Base-by-base conservation (phyloP, 2,797 vertebrate species). In the Sebastes melanostomus region DNA sequence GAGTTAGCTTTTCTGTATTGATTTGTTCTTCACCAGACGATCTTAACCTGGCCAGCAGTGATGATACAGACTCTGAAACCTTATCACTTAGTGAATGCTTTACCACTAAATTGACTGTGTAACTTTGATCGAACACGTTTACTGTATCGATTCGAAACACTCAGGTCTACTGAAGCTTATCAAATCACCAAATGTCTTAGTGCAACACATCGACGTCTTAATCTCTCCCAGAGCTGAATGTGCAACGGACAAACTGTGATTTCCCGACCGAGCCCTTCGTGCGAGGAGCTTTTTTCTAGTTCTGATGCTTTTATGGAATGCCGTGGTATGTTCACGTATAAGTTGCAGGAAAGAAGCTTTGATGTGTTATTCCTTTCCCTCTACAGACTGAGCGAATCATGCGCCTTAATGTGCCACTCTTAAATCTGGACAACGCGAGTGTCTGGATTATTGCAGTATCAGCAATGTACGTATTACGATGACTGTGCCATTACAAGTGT, bases 151-250 rank as follows among this genome's bases (percentile, higher is more conserved):
- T 86, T 92, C 87, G 61, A 91, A 91, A 91, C 90, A 90, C 94
- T 95, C 94, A 93, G 94, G 95, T 95, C 88, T 88, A 87, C 79
- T 77, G 79, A 92, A 91, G 87, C 87, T 92, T 92, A 94, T 90
- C 84, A 77, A 87, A 89, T 92, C 92, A 94, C 92, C 86, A 86
- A 91, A 95, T 94, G 95, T 96, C 96, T 96, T 96, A 96, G 90
- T 72, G 81, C 85, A 83, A 86, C 83, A 30, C 84, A 65, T 86
- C 66, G 73, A 94, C 56, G 95, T 96, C 96, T 96, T 96, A 94
- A 96, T 90, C 88, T 93, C 83, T 90, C 88, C 86, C 79, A 80
- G 86, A 92, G 86, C 88, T 89, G 90, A 93, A 92, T 89, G 92
- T 92, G 89, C 86, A 80, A 88, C 38, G 86, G 86, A 92, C 80